Conservation (phyloP, 2,113 vertebrate species). For the Eira barbara region DNA sequence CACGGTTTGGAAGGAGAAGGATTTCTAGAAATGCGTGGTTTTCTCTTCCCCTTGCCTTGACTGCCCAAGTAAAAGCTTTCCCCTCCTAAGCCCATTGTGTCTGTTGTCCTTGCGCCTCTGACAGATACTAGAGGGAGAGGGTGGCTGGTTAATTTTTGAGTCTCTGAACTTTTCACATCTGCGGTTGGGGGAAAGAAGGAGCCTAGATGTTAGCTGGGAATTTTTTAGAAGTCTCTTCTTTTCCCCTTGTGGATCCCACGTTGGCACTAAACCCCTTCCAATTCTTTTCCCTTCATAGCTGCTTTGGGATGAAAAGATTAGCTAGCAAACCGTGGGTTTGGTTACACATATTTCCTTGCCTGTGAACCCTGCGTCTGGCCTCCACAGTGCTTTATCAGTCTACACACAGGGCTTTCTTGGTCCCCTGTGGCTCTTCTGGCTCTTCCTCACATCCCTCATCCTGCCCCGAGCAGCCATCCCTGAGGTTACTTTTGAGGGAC, state of each 20-base stretch:
- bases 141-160: background rate
- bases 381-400: background rate
- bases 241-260: background rate
- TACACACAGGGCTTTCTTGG: background rate
- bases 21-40: background rate
- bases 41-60: background rate
- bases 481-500: background rate
- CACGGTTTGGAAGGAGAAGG: background rate
- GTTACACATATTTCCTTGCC: background rate
- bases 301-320: background rate
- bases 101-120: background rate
- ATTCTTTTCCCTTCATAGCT: background rate
- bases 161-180: slow-evolving; percentile 37
- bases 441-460: background rate
- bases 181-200: background rate
- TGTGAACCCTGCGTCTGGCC: background rate
- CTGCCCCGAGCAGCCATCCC: background rate
- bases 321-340: background rate
- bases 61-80: background rate
- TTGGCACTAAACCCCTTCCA: background rate
- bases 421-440: background rate
- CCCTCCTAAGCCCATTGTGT: background rate
- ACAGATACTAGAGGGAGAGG: background rate
- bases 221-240: background rate
- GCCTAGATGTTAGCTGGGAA: background rate